A percentile compares a stretch with the other conserved stretches of the same genome.
Conservation (phyloP, 2,888 invertebrate genomes). For the Amphipoea oculea region DNA sequence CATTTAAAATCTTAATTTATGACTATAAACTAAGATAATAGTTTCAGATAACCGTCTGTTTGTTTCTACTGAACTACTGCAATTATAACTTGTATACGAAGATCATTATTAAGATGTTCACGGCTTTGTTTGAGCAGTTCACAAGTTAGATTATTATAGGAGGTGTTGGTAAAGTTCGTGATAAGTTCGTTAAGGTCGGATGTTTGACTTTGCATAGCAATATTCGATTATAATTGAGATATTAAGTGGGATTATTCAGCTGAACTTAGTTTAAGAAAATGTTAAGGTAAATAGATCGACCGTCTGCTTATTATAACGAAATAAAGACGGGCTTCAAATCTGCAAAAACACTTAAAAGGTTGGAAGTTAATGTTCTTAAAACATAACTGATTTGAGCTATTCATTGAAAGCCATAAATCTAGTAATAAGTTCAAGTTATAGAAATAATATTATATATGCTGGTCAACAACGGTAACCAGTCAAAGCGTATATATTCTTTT, state of each 20-base stretch:
- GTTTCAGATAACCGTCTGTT: conserved; percentile 63
- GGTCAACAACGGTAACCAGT: too few species aligned
- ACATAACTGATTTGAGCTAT: not conserved
- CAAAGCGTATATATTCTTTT: not conserved
- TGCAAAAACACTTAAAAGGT: too few species aligned
- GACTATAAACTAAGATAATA: conserved; percentile 70
- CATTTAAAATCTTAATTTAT: conserved; percentile 75
- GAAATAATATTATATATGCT: not conserved
- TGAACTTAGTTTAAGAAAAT: not conserved
- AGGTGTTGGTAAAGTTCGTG: conserved; percentile 37
- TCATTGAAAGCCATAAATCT: not conserved
- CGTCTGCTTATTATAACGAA: not conserved
- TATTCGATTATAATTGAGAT: conserved; percentile 30
- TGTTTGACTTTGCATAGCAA: conserved; percentile 8
- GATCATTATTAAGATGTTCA: conserved; percentile 59
- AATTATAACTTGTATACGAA: conserved; percentile 56
- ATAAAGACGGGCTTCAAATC: not conserved
- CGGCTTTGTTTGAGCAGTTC: conserved; percentile 46
- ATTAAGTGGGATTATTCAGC: not conserved
- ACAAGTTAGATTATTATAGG: conserved; percentile 46
- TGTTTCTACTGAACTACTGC: conserved; percentile 62
- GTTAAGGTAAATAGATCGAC: not conserved
- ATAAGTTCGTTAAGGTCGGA: conserved; percentile 29
- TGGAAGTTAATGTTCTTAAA: not conserved
- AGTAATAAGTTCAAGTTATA: not conserved